Evolutionary conservation across 2,888 invertebrate species (phyloP), one percentile per base, ranked within the genome.

Genomic region (Barypeithes pellucidus): DNA sequence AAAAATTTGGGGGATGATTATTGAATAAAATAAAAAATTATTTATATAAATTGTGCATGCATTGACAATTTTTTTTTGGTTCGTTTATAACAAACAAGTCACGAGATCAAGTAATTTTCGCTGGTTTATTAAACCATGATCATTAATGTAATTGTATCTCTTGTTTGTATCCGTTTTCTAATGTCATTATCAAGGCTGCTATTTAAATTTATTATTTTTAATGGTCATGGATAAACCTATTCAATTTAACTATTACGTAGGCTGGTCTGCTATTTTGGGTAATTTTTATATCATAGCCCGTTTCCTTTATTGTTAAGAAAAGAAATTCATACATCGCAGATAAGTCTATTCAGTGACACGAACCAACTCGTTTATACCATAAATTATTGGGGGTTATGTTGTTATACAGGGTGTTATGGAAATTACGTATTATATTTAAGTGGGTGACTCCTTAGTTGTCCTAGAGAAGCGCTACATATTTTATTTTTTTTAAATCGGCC

Each of bases 101-200:
- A 57, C 8, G 33, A 12, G 16, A 57, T 57, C 29, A 33, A 57
- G 24, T 54, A 33, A 57, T 57, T 33, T 33, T 57, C 33, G 33
- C 14, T 14, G 33, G 33, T 14, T 57, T 33, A 57, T 24, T 29
- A 29, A 57, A 57, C 33, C 24, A 7, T 33, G 1, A 29, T 29
- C 20, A n/a, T n/a, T 24, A 22, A 2, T 22, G 22, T 22, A 54
- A 54, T 54, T 54, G 24, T n/a, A 29, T 9, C 54, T 54, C 29
- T 29, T 29, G 29, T 24, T 54, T 20, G 54, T 54, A 54, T 54
- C 54, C 54, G 24, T 54, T 54, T 54, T 22, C 54, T 36, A 59
- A 36, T 59, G 59, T 59, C 59, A 59, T 39, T 59, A 39, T 14
- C 59, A 59, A 59, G 59, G 59, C 36, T 16, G 14, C 16, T 57